These are phyloP conservation scores for Chrosomus eos DNA, from an alignment of 2,797 vertebrate genomes.

Conservation along the genomic window DNA sequence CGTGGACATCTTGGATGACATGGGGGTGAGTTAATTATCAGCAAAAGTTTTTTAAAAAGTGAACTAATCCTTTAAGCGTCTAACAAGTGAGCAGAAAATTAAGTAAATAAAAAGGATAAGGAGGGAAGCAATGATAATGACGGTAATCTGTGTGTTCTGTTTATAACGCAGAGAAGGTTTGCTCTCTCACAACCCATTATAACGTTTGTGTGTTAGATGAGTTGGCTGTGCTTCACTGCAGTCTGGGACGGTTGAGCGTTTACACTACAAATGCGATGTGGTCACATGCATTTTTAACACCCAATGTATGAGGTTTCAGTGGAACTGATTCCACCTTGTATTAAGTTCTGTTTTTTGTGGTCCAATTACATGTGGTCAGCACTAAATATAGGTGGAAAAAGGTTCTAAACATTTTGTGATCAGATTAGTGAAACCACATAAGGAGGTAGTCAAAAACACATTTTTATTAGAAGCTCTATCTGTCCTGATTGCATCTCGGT, in stretches of 20 bases:
- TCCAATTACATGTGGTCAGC: no score
- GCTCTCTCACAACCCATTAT: not conserved
- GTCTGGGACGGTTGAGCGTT: not conserved
- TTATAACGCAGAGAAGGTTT: not conserved
- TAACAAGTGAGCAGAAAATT: not conserved
- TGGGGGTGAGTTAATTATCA: no score
- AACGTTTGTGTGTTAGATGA: not conserved
- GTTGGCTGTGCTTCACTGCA: not conserved
- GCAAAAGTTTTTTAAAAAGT: no score
- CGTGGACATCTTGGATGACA: no score
- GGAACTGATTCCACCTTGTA: not conserved
- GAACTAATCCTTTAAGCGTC: no score
- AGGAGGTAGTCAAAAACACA: not conserved
- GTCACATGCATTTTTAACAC: not conserved
- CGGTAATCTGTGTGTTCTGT: not conserved
- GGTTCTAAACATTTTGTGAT: not conserved
- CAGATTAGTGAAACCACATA: not conserved
- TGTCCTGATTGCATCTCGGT: not conserved
- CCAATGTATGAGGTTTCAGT: not conserved
- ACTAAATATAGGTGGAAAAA: not conserved
- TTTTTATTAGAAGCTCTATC: not conserved
- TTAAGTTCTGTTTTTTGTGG: not conserved
- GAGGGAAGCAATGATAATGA: not conserved
- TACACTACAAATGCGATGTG: not conserved
- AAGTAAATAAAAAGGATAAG: not conserved